These are phyloP conservation scores for Pseudocheirus occidentalis DNA, from an alignment of 2,797 vertebrate genomes.

Conservation along the genomic window DNA sequence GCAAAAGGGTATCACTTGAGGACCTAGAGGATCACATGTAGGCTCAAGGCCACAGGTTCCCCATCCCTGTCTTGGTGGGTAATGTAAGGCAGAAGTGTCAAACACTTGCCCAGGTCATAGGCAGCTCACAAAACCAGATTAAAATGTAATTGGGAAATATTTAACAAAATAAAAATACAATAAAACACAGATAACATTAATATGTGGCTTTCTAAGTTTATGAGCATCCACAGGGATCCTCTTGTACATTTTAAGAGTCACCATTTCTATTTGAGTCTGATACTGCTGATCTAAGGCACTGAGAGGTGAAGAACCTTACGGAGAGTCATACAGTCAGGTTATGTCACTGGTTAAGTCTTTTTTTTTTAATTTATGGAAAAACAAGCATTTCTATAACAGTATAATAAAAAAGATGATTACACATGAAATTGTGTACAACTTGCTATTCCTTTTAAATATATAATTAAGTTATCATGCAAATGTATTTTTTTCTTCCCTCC, in stretches of 20 bases:
- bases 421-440: background rate
- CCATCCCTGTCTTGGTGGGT: background rate
- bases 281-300: background rate
- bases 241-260: background rate
- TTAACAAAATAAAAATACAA: background rate
- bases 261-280: background rate
- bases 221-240: background rate
- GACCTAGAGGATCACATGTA: no score
- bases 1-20: no score
- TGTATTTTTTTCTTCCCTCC: background rate
- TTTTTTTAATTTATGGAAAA: background rate
- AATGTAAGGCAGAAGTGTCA: background rate
- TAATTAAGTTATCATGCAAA: background rate
- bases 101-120: background rate
- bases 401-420: background rate
- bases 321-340: background rate
- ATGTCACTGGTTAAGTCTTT: background rate
- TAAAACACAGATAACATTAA: background rate
- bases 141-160: background rate
- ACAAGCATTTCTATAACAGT: background rate
- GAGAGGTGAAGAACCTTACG: background rate
- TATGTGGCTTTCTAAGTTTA: background rate
- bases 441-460: background rate
- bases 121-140: background rate
- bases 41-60: no score